Percentiles rank a stretch among this genome's conserved stretches.
These are phyloP conservation scores for Drosophila yakuba DNA, from an alignment of 1,140 invertebrate genomes.

Conservation along the genomic window DNA sequence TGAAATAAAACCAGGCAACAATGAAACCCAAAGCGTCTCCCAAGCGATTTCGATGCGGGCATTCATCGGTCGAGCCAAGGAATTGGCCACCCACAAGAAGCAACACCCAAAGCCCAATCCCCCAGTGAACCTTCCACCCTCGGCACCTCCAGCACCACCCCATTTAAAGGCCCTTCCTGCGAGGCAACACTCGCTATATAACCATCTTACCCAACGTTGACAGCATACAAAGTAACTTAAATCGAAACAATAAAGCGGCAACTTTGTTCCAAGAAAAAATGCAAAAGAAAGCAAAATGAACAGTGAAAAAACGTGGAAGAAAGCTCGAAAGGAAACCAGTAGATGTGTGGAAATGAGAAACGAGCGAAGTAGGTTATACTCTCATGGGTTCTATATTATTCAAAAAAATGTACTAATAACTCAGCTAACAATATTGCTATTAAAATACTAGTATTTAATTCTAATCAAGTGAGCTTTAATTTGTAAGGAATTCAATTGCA, in stretches of 20 bases:
- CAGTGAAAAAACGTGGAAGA: constrained; percentile 42
- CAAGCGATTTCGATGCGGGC: constrained; percentile 77
- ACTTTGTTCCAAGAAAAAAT: constrained; percentile 74
- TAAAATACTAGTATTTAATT: background rate
- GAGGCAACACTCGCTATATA: constrained; percentile 44
- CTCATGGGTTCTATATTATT: background rate
- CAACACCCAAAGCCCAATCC: constrained; percentile 3
- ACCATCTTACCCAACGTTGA: constrained; percentile 73
- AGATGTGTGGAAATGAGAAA: constrained; percentile 13
- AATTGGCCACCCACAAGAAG: constrained; percentile 18
- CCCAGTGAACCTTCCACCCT: constrained; percentile 6
- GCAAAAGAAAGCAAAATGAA: constrained; percentile 50
- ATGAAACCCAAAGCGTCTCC: constrained; percentile 81
- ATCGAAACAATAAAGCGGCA: constrained; percentile 84
- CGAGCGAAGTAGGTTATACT: constrained; percentile 10
- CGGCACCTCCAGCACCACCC: constrained; percentile 4
- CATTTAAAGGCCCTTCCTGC: background rate
- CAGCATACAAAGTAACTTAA: constrained; percentile 84
- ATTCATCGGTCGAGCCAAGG: constrained; percentile 45
- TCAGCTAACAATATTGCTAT: background rate
- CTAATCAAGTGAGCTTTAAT: background rate
- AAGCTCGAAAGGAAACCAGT: constrained; percentile 49
- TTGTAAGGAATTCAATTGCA: background rate
- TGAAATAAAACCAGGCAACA: constrained; percentile 79
- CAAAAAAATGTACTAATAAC: background rate